Base-by-base conservation (phyloP, 2,113 vertebrate genomes). In the Rissa tridactyla region DNA sequence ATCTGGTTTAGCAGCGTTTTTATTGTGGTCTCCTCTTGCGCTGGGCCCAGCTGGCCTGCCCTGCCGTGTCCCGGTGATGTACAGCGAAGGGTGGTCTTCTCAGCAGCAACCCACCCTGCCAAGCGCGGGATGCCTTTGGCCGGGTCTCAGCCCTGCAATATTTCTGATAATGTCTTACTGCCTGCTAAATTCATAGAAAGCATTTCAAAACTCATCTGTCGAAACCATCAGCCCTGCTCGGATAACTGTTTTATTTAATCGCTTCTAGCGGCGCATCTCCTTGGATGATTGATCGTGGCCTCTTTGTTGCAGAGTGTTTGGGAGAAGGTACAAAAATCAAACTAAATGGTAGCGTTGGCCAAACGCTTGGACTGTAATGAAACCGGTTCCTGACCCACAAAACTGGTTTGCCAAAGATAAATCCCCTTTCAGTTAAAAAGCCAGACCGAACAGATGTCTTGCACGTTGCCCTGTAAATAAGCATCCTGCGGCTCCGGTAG, bases 401-500 rank as follows among this genome's bases (percentile, higher is more conserved):
- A 95, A 70, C 87, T 21, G 73, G 21, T 86, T 86, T 96, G 97
- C 96, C 93, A 96, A 87, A 93, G 92, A 94, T 82, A 95, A 96
- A 95, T 96, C 91, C 94, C 58, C 54, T 82, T 73, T 34, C 81
- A 81, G 93, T 34, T 42, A 4, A 83, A 93, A 88, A 96, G 94
- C 95, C 97, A 96, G 81, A 80, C 52, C 3, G 69, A 97, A 46
- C 95, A 97, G 96, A 97, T 97, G 95, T 88, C 97, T 82, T 68
- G 38, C 65, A 13, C 0, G 49, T 68, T 92, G 88, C 82, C 76
- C 82, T 84, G 95, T 95, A 92, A 96, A 96, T 92, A 94, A 97
- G 69, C 81, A 77, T 73, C 91, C 82, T 5, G 54, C 21, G 71
- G 78, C 68, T 90, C 88, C 10, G 18, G 90, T 65, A 66, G 73